phyloP scores from a whole-genome alignment of 2,888 invertebrate genomes.

The Sinhomidia bicolor region DNA sequence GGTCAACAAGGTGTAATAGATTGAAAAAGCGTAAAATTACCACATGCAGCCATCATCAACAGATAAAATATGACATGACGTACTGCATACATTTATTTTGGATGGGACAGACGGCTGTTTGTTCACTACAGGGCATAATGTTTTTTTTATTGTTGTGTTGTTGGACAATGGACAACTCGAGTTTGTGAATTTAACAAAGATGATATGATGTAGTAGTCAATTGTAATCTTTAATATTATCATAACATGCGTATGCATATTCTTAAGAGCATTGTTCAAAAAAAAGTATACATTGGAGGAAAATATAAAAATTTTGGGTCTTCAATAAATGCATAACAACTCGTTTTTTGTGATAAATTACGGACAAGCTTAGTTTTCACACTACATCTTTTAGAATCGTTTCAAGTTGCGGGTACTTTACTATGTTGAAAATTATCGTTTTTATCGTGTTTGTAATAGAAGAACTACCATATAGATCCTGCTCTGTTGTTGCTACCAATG shows the following conservation, averaged over 20 bases:
- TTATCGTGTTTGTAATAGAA: conserved; percentile 15
- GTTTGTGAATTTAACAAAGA: neutral
- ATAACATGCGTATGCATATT: neutral
- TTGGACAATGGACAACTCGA: neutral
- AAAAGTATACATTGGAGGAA: neutral
- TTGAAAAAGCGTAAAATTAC: conserved; percentile 42
- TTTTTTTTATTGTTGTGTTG: neutral
- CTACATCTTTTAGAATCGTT: neutral
- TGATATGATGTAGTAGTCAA: neutral
- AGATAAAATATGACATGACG: conserved; percentile 42
- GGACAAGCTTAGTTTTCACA: neutral
- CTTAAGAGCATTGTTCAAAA: too few species aligned
- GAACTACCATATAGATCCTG: neutral
- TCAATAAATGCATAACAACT: neutral
- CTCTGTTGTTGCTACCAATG: neutral
- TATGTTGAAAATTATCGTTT: conserved; percentile 18
- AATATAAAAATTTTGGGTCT: too few species aligned
- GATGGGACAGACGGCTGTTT: conserved; percentile 16
- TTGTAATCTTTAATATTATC: neutral
- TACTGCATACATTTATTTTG: conserved; percentile 12
- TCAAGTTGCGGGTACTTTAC: conserved; percentile 18
- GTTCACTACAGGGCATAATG: neutral
- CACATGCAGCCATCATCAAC: conserved; percentile 52
- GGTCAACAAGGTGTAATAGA: conserved; percentile 19
- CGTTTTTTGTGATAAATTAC: neutral